phyloP scores from a whole-genome alignment of 2,113 vertebrate species.

The Pelobates fuscus region DNA sequence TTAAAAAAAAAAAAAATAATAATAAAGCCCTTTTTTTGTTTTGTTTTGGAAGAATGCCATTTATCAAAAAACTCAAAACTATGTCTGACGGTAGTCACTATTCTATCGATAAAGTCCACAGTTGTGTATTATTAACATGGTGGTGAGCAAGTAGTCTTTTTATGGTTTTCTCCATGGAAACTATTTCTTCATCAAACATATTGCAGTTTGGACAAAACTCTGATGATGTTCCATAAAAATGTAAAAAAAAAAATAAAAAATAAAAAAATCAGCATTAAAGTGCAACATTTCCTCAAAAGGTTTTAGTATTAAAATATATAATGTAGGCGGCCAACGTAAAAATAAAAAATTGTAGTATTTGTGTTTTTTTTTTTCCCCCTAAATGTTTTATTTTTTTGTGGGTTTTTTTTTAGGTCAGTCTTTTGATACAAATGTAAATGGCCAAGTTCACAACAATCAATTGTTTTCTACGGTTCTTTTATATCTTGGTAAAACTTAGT shows the following conservation, averaged over 20 bases:
- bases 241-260: conserved; percentile 14
- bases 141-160: not conserved
- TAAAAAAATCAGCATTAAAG: conserved; percentile 23
- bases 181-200: too few relatives aligned
- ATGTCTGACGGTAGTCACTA: too few relatives aligned
- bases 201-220: not conserved
- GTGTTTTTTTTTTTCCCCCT: conserved; percentile 4
- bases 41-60: too few relatives aligned
- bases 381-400: conserved; percentile 50
- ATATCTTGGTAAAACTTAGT: not conserved
- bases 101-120: too few relatives aligned
- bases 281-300: conserved; percentile 37
- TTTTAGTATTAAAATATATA: conserved; percentile 3
- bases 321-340: conserved; percentile 24
- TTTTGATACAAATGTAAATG: not conserved
- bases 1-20: not conserved
- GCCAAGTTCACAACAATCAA: not conserved
- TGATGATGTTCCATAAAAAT: not conserved
- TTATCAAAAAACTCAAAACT: too few relatives aligned
- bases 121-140: not conserved
- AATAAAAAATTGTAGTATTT: too few relatives aligned
- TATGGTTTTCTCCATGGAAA: not conserved
- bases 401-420: conserved; percentile 38
- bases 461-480: not conserved
- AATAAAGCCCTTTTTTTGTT: too few relatives aligned